Conservation (phyloP, 2,888 invertebrate species). For the Metallyticus violacea region DNA sequence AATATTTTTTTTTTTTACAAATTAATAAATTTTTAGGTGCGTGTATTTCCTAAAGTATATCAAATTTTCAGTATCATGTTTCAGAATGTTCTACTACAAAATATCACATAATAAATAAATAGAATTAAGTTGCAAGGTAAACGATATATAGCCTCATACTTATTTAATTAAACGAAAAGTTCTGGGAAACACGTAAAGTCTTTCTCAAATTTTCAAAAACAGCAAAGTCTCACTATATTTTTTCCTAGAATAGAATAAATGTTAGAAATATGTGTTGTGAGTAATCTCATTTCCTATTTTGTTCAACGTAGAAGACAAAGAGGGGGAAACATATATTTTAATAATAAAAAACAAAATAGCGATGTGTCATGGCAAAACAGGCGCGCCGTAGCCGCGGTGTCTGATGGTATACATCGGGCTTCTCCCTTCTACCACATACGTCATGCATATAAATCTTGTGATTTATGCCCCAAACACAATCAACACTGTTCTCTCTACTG, state of each 20-base stretch:
- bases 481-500: conserved; percentile 1
- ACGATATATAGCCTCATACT: background rate
- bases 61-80: too few relatives aligned
- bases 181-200: background rate
- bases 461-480: conserved; percentile 7
- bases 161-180: background rate
- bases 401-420: conserved; percentile 8
- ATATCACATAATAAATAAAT: background rate
- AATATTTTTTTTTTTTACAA: too few relatives aligned
- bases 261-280: background rate
- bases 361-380: conserved; percentile 4
- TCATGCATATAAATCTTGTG: conserved; percentile 16
- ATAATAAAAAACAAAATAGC: background rate
- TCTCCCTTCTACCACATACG: background rate
- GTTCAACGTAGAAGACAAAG: background rate
- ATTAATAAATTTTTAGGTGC: too few relatives aligned
- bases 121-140: background rate
- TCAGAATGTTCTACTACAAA: too few relatives aligned
- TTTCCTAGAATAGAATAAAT: background rate
- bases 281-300: background rate
- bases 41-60: too few relatives aligned
- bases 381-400: conserved; percentile 7
- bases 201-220: background rate
- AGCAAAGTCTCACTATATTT: background rate
- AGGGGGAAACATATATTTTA: background rate